Percentiles rank a stretch among this genome's conserved stretches.
Conservation (phyloP, 2,113 vertebrate species). For the Syngnathoides biaculeatus region DNA sequence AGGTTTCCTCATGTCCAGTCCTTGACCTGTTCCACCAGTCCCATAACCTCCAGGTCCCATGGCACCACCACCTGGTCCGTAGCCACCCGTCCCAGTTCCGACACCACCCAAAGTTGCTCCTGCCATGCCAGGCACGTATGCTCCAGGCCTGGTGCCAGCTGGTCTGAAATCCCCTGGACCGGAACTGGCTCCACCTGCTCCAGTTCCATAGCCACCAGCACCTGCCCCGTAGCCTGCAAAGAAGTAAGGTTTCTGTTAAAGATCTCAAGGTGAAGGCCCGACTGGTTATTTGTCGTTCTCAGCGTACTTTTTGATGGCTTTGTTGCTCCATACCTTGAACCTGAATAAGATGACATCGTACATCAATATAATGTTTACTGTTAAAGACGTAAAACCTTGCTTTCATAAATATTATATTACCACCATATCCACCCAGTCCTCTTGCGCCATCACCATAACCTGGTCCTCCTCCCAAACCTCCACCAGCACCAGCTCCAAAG, state of each 20-base stretch:
- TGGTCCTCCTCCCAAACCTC: conserved; percentile 31
- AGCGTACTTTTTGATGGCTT: conserved; percentile 63
- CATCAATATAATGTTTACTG: background rate
- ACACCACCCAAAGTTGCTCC: conserved; percentile 27
- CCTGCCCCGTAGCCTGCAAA: conserved; percentile 55
- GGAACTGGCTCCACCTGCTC: conserved; percentile 32
- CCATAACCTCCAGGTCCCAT: conserved; percentile 43
- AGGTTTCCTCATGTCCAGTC: conserved; percentile 43
- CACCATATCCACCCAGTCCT: conserved; percentile 41
- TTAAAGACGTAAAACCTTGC: background rate
- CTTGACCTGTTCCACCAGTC: conserved; percentile 47
- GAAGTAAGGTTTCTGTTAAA: conserved; percentile 6
- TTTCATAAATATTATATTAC: conserved; percentile 25
- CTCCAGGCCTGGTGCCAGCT: conserved; percentile 35
- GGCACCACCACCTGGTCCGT: conserved; percentile 43
- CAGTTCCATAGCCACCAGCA: conserved; percentile 39
- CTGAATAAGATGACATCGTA: conserved; percentile 25
- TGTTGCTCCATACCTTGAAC: conserved; percentile 43
- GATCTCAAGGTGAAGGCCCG: background rate
- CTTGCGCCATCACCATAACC: conserved; percentile 34
- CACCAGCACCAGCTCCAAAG: conserved; percentile 36
- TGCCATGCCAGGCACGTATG: conserved; percentile 20
- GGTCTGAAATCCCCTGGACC: conserved; percentile 33
- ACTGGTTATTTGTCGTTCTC: background rate
- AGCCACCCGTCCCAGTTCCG: conserved; percentile 20